Evolutionary conservation across 2,888 invertebrate species (phyloP).

Genomic region (Gymnoscelis rufifasciata): DNA sequence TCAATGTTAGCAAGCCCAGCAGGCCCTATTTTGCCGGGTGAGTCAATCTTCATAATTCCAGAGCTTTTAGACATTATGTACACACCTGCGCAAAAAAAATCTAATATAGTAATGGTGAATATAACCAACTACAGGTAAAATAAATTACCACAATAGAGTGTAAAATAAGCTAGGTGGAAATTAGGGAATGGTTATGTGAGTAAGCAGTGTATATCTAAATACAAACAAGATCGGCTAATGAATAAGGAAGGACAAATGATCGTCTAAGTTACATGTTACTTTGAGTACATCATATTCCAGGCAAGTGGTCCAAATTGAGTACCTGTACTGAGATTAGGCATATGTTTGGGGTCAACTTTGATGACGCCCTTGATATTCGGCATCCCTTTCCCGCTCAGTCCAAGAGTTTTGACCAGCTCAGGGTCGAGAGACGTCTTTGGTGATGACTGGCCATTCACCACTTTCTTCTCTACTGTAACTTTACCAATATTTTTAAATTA

Average conservation of each 20-base stretch:
- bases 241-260: too few relatives aligned
- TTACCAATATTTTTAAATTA: conserved; percentile 16
- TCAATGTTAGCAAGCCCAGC: conserved; percentile 69
- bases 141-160: too few relatives aligned
- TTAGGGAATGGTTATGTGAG: too few relatives aligned
- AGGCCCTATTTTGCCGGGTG: conserved; percentile 77
- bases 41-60: conserved; percentile 85
- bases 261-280: neutral
- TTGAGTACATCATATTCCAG: conserved; percentile 1
- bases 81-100: conserved; percentile 71
- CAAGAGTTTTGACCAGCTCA: conserved; percentile 76
- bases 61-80: conserved; percentile 88
- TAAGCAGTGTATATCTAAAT: too few relatives aligned
- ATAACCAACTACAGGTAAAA: too few relatives aligned
- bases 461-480: conserved; percentile 61
- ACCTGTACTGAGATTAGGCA: conserved; percentile 80
- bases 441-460: conserved; percentile 71
- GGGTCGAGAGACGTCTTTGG: conserved; percentile 70
- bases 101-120: neutral
- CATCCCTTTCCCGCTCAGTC: conserved; percentile 73
- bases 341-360: conserved; percentile 85
- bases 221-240: too few relatives aligned
- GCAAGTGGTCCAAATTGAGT: conserved; percentile 18
- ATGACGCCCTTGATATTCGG: conserved; percentile 83
- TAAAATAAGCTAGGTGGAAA: too few relatives aligned